phyloP scores from a whole-genome alignment of 2,113 vertebrate genomes.

The Oncorhynchus mykiss region DNA sequence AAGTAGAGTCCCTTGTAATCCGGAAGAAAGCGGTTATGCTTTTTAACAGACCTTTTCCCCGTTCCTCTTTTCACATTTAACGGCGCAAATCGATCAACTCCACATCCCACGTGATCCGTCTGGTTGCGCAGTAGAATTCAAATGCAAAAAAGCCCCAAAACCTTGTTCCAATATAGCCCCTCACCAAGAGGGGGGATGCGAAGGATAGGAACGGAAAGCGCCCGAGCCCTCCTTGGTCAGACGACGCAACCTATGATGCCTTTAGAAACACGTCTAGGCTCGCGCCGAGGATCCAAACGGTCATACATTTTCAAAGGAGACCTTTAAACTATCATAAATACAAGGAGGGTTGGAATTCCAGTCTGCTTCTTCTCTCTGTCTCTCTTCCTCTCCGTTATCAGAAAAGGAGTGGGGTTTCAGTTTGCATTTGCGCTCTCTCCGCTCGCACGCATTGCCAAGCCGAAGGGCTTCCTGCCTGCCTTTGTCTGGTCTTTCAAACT shows the following conservation, averaged over 20 bases:
- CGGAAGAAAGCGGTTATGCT: slow-evolving; percentile 17
- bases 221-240: slow-evolving; percentile 64
- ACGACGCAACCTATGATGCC: slow-evolving; percentile 72
- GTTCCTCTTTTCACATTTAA: slow-evolving; percentile 63
- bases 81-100: slow-evolving; percentile 77
- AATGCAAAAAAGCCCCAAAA: slow-evolving; percentile 52
- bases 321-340: slow-evolving; percentile 54
- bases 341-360: slow-evolving; percentile 7
- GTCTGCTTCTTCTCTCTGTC: not conserved
- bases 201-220: slow-evolving; percentile 51
- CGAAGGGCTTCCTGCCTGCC: slow-evolving; percentile 80
- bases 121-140: slow-evolving; percentile 75
- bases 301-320: slow-evolving; percentile 73
- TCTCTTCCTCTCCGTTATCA: slow-evolving; percentile 38
- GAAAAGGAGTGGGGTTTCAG: slow-evolving; percentile 41
- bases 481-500: slow-evolving; percentile 88
- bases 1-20: slow-evolving; percentile 27
- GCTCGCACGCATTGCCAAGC: slow-evolving; percentile 62
- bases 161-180: slow-evolving; percentile 60
- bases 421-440: slow-evolving; percentile 34
- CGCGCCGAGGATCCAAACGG: slow-evolving; percentile 75
- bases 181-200: slow-evolving; percentile 60
- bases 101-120: slow-evolving; percentile 74
- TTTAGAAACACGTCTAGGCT: slow-evolving; percentile 68
- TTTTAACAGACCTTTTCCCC: slow-evolving; percentile 21